Evolutionary conservation across 2,113 vertebrate genomes (phyloP).

Genomic region (Hiodon tergisus): DNA sequence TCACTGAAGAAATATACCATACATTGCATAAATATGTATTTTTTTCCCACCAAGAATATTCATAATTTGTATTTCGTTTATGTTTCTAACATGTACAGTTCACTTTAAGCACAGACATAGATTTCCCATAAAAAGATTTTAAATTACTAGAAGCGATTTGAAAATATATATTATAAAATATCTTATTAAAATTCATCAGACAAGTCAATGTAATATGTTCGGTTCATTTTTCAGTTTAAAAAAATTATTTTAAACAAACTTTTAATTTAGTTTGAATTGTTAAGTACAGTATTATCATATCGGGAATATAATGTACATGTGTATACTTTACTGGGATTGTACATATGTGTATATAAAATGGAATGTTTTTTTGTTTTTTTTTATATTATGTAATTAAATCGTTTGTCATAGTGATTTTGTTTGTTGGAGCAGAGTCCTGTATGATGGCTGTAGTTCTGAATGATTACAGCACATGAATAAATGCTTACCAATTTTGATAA

Average conservation of each 20-base stretch:
- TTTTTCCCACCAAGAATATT: not conserved
- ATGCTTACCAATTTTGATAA: not conserved
- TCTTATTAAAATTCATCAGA: too few species aligned
- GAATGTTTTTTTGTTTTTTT: slow-evolving; percentile 55
- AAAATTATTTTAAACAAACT: not conserved
- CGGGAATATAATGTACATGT: slow-evolving; percentile 49
- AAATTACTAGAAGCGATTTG: too few species aligned
- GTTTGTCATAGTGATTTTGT: slow-evolving; percentile 22
- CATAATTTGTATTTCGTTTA: slow-evolving; percentile 7
- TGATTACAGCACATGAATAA: not conserved
- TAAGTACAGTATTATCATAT: slow-evolving; percentile 20
- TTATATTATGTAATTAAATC: slow-evolving; percentile 44
- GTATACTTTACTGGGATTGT: slow-evolving; percentile 56
- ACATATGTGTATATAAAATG: slow-evolving; percentile 63
- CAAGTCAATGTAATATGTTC: too few species aligned
- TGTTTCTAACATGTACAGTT: slow-evolving; percentile 12
- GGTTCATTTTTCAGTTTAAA: too few species aligned
- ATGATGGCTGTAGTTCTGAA: not conserved
- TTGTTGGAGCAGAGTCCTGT: not conserved
- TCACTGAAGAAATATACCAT: slow-evolving; percentile 8
- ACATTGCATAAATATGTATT: not conserved
- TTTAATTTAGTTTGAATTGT: slow-evolving; percentile 22
- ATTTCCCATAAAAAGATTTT: too few species aligned
- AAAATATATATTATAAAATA: too few species aligned
- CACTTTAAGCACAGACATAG: not conserved